phyloP scores from a whole-genome alignment of 2,888 invertebrate species.

The Lymantria dispar region DNA sequence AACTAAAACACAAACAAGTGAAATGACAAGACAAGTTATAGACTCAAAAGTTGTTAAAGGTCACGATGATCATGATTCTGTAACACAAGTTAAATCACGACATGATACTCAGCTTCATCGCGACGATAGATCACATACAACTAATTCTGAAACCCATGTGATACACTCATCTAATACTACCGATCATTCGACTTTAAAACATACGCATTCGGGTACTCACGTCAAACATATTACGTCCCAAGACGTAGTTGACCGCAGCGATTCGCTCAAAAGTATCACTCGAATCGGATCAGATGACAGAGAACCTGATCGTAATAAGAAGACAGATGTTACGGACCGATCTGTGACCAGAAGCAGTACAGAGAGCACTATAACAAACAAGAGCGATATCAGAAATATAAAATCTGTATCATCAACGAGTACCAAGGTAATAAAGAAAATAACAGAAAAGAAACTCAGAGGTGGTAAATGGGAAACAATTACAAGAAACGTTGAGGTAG shows the following conservation, averaged over 20 bases:
- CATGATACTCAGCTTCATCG: constrained; percentile 37
- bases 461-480: constrained; percentile 78
- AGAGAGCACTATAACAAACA: constrained; percentile 50
- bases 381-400: constrained; percentile 51
- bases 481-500: constrained; percentile 85
- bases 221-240: constrained; percentile 41
- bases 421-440: constrained; percentile 78
- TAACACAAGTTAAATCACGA: constrained; percentile 28
- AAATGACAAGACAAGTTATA: constrained; percentile 40
- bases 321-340: constrained; percentile 42
- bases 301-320: constrained; percentile 33
- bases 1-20: constrained; percentile 34
- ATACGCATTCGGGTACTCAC: constrained; percentile 44
- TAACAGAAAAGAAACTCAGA: constrained; percentile 81
- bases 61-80: constrained; percentile 62
- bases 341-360: constrained; percentile 43
- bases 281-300: constrained; percentile 60
- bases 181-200: constrained; percentile 41
- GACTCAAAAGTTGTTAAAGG: constrained; percentile 49
- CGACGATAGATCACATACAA: constrained; percentile 38
- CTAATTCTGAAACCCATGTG: constrained; percentile 42
- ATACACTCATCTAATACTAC: constrained; percentile 41
- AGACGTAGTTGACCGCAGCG: constrained; percentile 31
- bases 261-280: constrained; percentile 71
- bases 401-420: constrained; percentile 65